Percentiles rank a stretch among this genome's conserved stretches.
phyloP scores from a whole-genome alignment of 2,888 invertebrate species.

The Hipparchia sbordonii region DNA sequence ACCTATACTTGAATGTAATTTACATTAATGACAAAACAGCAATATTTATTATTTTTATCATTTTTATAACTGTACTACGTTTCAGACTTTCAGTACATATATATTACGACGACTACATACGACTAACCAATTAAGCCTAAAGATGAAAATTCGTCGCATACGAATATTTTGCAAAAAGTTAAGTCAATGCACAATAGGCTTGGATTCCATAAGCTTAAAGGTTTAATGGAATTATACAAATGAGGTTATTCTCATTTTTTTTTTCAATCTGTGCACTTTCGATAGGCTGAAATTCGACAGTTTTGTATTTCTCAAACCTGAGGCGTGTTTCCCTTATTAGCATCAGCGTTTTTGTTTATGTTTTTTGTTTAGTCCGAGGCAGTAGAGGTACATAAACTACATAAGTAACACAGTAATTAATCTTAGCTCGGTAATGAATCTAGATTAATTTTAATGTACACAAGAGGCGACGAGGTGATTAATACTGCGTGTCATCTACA shows the following conservation, averaged over 20 bases:
- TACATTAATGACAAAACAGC: not conserved
- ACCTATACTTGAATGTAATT: not conserved
- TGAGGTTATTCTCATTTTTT: too few relatives aligned
- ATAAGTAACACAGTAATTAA: conserved; percentile 22
- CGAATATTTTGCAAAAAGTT: too few relatives aligned
- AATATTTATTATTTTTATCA: not conserved
- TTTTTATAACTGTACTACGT: conserved; percentile 2
- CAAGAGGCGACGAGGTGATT: conserved; percentile 29
- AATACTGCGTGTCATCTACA: conserved; percentile 20
- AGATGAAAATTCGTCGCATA: too few relatives aligned
- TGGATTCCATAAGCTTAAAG: too few relatives aligned
- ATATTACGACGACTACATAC: too few relatives aligned
- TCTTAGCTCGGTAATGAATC: conserved; percentile 27
- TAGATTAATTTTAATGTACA: conserved; percentile 29
- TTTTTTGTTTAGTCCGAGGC: not conserved
- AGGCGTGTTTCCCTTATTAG: not conserved
- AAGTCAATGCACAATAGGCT: too few relatives aligned
- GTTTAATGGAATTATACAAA: too few relatives aligned
- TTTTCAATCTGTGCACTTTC: too few relatives aligned
- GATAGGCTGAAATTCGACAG: too few relatives aligned
- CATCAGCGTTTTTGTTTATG: not conserved
- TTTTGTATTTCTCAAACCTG: not conserved
- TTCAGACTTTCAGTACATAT: not conserved
- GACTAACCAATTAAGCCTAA: not conserved
- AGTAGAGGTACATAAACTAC: not conserved